Percentiles rank a stretch among this genome's conserved stretches.
These are phyloP conservation scores for Pocillopora meandrina DNA, from an alignment of 92 coral and sea anemone genomes.

Conservation along the genomic window DNA sequence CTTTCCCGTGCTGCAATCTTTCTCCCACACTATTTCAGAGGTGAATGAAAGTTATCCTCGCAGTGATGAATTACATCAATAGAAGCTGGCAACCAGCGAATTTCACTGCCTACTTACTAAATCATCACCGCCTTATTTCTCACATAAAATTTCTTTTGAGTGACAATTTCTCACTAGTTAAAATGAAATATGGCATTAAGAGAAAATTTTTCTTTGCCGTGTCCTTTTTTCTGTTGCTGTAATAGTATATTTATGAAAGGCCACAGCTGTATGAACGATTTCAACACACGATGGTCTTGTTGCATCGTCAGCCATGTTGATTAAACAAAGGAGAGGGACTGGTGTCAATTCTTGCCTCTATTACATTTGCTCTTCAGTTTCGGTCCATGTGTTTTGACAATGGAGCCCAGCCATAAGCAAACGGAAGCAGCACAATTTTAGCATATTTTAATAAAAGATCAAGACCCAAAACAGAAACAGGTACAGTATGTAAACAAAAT, in stretches of 20 bases:
- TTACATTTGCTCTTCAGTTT: conserved; percentile 52
- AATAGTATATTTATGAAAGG: conserved; percentile 43
- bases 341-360: conserved; percentile 45
- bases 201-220: conserved; percentile 46
- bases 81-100: conserved; percentile 36
- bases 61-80: not conserved
- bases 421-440: conserved; percentile 26
- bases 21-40: not conserved
- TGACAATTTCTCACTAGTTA: conserved; percentile 49
- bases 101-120: conserved; percentile 40
- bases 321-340: conserved; percentile 51
- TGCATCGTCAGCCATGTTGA: conserved; percentile 41
- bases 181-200: conserved; percentile 48
- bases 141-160: conserved; percentile 26
- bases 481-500: conserved; percentile 31
- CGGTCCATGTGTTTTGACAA: conserved; percentile 32
- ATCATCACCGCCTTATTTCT: conserved; percentile 31
- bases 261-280: conserved; percentile 30
- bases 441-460: conserved; percentile 36
- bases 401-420: conserved; percentile 8
- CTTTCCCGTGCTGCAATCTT: no score
- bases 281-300: conserved; percentile 25
- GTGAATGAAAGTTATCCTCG: no score
- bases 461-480: conserved; percentile 35
- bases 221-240: conserved; percentile 54